Evolutionary conservation across 2,888 invertebrate genomes (phyloP), one percentile per base, ranked within the genome.

Genomic region (Orthosia gothica): DNA sequence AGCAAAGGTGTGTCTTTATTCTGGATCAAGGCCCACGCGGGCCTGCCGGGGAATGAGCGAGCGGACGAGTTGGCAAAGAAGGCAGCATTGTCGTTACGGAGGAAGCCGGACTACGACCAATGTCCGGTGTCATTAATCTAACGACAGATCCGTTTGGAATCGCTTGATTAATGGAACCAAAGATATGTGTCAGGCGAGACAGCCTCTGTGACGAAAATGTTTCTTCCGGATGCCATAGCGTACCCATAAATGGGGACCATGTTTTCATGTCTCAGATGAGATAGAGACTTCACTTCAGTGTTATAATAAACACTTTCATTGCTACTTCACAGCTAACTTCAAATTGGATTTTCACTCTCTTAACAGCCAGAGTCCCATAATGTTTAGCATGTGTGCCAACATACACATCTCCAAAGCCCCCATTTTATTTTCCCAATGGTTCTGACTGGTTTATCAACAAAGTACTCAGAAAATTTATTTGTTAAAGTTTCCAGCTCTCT

Each of bases 181-280:
- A 26, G 26, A 26, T 26, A 26, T 26, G 4, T 26, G 26, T 26
- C 26, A 4, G 26, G 26, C 4, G 26, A 26, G 26, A 26, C 26
- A 4, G 26, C 26, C 4, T 26, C 26, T 26, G 26, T 26, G 26
- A 26, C 4, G 26, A 26, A 26, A 26, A 26, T 26, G 26, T 26
- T 26, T 3, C 26, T 26, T 26, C 3, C 26, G 26, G 26, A 26
- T 26, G 26, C 26, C 3, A 26, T 26, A 26, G 26, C 26, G 26
- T 97, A 98, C 0, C 98, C 98, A 79, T 98, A 94, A 83, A 98
- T 96, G 0, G 97, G 97, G 9, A 98, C 97, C 82, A 99, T 97
- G 93, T 98, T 98, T 82, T 97, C 96, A 94, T 99, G 98, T 54
- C 97, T 96, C 84, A 97, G 97, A 87, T 97, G 97, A 57, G 96